Percentiles rank a stretch among this genome's conserved stretches.
phyloP scores from a whole-genome alignment of 2,113 vertebrate species.

The Nerophis lumbriciformis region DNA sequence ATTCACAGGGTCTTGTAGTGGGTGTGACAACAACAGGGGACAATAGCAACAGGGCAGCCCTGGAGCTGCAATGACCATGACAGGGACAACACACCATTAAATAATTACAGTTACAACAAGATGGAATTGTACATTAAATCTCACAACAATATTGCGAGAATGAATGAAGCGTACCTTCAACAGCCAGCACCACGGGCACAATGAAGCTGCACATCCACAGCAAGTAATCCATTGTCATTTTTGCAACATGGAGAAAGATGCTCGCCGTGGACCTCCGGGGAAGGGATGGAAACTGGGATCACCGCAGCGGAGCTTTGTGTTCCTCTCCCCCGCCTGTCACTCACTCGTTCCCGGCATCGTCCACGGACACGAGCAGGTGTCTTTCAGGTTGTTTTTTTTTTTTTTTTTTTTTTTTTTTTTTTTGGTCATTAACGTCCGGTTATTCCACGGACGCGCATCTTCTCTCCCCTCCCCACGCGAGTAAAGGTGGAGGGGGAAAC shows the following conservation, averaged over 20 bases:
- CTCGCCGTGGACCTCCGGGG: slow-evolving; percentile 46
- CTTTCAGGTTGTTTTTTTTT: slow-evolving; percentile 3
- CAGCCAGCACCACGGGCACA: slow-evolving; percentile 69
- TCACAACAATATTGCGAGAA: too few species aligned
- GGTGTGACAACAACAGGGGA: slow-evolving; percentile 64
- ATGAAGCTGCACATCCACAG: slow-evolving; percentile 75
- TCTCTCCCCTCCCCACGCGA: not conserved
- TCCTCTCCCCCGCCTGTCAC: slow-evolving; percentile 47
- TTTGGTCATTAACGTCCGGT: not conserved
- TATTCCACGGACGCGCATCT: slow-evolving; percentile 29
- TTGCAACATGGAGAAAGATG: slow-evolving; percentile 71
- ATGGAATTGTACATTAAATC: too few species aligned
- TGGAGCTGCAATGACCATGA: slow-evolving; percentile 44
- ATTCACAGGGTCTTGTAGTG: slow-evolving; percentile 30
- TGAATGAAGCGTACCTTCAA: slow-evolving; percentile 66
- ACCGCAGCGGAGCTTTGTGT: slow-evolving; percentile 45
- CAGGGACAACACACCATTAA: slow-evolving; percentile 8
- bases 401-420: not conserved
- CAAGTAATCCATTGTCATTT: slow-evolving; percentile 77
- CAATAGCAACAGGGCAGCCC: slow-evolving; percentile 65
- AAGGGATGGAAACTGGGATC: slow-evolving; percentile 41
- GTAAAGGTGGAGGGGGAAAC: not conserved
- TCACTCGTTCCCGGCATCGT: slow-evolving; percentile 20
- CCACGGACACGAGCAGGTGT: not conserved
- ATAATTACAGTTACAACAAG: not conserved